Evolutionary conservation across 1,140 invertebrate species (phyloP).

Genomic region (Vollenhovia emeryi): DNA sequence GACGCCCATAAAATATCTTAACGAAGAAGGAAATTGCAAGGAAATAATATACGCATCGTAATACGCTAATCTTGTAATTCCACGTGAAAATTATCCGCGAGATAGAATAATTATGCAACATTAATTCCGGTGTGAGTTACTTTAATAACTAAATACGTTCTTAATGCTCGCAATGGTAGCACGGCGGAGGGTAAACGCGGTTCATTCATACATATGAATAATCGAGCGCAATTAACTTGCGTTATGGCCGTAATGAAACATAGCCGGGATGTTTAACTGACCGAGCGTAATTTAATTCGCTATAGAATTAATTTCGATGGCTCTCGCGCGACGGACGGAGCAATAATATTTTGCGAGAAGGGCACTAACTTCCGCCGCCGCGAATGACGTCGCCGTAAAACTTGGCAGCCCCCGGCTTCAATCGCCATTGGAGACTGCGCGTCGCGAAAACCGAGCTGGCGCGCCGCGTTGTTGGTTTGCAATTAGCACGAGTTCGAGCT

Average conservation of each 20-base stretch:
- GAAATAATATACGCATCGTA: conserved; percentile 15
- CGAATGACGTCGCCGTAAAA: conserved; percentile 36
- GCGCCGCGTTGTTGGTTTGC: conserved; percentile 48
- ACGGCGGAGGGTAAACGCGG: conserved; percentile 24
- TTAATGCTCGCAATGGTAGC: conserved; percentile 41
- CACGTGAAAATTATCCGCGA: conserved; percentile 14
- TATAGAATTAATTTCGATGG: conserved; percentile 55
- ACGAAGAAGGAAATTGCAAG: not conserved
- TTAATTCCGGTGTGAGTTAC: conserved; percentile 29
- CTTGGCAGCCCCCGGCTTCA: conserved; percentile 25
- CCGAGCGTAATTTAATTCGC: conserved; percentile 53
- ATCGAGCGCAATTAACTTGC: conserved; percentile 54
- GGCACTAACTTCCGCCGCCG: conserved; percentile 7
- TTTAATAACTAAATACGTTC: conserved; percentile 53
- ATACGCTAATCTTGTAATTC: conserved; percentile 13
- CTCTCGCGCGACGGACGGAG: not conserved
- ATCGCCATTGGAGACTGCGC: conserved; percentile 31
- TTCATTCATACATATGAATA: conserved; percentile 57
- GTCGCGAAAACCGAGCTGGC: conserved; percentile 34
- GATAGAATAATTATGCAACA: conserved; percentile 35
- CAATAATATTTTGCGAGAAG: conserved; percentile 40
- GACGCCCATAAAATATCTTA: not conserved
- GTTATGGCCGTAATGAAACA: conserved; percentile 45
- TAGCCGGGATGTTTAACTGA: conserved; percentile 52
- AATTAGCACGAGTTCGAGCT: conserved; percentile 45